Conservation (phyloP, 1,140 invertebrate genomes). For the Asobara japonica region DNA sequence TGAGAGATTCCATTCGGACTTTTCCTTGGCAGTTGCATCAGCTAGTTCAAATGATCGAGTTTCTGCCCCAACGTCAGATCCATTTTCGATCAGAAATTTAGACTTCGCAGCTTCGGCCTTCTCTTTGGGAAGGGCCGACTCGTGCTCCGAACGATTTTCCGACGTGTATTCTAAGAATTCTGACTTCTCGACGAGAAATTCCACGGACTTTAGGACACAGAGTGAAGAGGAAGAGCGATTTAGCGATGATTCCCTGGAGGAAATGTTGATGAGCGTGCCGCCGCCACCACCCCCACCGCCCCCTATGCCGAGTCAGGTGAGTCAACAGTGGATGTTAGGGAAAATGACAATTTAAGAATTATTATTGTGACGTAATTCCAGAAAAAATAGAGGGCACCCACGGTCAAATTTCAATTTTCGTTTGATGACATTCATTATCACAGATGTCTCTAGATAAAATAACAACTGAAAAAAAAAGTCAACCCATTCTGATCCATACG, state of each 20-base stretch:
- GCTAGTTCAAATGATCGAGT: conserved; percentile 62
- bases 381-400: too few relatives aligned
- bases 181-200: conserved; percentile 61
- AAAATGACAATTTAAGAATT: background rate
- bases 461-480: too few relatives aligned
- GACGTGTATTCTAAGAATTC: conserved; percentile 62
- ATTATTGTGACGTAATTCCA: too few relatives aligned
- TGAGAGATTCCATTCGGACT: conserved; percentile 63
- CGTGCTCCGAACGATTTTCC: conserved; percentile 55
- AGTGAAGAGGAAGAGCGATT: conserved; percentile 78
- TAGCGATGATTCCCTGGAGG: conserved; percentile 84
- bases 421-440: too few relatives aligned
- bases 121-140: conserved; percentile 51
- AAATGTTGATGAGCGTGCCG: conserved; percentile 60
- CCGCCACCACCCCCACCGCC: conserved; percentile 67
- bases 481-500: too few relatives aligned
- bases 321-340: background rate
- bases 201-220: conserved; percentile 63
- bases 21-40: conserved; percentile 63
- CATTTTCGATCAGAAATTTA: conserved; percentile 60
- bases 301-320: conserved; percentile 58
- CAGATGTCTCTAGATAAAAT: too few relatives aligned
- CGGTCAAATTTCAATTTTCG: too few relatives aligned
- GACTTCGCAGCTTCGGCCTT: conserved; percentile 59
- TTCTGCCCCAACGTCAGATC: conserved; percentile 59